Evolutionary conservation across 2,888 invertebrate species (phyloP), one percentile per base, ranked within the genome.

Genomic region (Ctena decussata): DNA sequence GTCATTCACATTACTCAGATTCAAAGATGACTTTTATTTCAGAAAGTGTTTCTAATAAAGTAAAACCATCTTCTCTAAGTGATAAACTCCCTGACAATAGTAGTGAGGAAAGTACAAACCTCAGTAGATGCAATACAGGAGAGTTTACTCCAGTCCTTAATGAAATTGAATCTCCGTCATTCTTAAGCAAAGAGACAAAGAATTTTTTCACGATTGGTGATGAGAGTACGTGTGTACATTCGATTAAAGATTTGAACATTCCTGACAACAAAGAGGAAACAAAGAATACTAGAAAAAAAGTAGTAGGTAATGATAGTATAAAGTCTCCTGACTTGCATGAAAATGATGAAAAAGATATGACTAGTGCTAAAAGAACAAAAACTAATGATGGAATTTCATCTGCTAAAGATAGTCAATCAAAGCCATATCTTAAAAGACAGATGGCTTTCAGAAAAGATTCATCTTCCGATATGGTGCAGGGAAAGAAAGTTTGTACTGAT

Each of bases 111-210:
- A 27, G 11, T 39, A 69, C 74, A 32, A 35, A 53, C 15, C 35
- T 81, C 11, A 12, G 24, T 11, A 81, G 81, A 32, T 71, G 41
- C 72, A 72, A 85, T 49, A 85, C 80, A 37, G 44, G 71, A 27
- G 85, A 85, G 35, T 81, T 82, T 79, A 71, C 65, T 46, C 85
- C 85, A 21, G 39, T 39, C 8, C n/a, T 85, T 21, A 39, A 32
- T 41, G 76, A 84, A 74, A 53, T 32, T 18, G 53, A 46, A 44
- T 60, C 72, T 41, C 71, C 49, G 30, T 39, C 46, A 11, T 21
- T 60, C 15, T 44, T 35, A 53, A 49, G 49, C 46, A 79, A 77
- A 49, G 53, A 30, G 32, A 82, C 69, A 49, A 32, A 35, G 32
- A 11, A 18, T 0, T 65, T 65, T 24, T 65, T 65, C 24, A 65